phyloP scores from a whole-genome alignment of 53 echinoderm and acorn worm genomes.

The Mesocentrotus franciscanus region DNA sequence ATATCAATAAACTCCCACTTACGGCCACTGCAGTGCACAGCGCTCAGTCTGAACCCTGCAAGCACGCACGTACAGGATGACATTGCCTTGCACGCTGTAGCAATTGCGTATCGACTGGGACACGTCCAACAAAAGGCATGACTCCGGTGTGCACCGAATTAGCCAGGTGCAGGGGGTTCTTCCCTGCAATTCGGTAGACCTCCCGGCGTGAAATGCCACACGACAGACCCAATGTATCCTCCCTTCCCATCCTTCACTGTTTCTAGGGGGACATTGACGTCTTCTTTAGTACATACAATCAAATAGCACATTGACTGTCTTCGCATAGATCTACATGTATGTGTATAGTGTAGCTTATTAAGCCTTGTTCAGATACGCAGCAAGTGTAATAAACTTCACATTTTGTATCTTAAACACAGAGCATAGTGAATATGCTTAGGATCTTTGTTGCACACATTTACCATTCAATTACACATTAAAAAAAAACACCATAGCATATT shows the following conservation, averaged over 20 bases:
- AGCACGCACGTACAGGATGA: neutral
- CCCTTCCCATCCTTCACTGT: neutral
- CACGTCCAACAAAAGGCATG: slow-evolving; percentile 4
- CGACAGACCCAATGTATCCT: neutral
- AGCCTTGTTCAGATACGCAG: too few species aligned
- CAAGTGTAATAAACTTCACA: too few species aligned
- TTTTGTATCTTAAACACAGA: too few species aligned
- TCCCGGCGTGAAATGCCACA: neutral
- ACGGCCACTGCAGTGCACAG: neutral
- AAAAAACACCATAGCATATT: too few species aligned
- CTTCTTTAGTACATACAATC: neutral
- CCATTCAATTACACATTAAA: too few species aligned
- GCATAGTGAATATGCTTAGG: too few species aligned
- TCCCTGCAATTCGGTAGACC: neutral
- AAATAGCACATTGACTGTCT: neutral
- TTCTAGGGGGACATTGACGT: neutral
- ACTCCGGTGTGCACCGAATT: neutral
- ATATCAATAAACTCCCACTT: slow-evolving; percentile 12
- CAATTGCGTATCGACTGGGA: neutral
- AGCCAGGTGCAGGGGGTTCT: slow-evolving; percentile 31
- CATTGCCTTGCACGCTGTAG: neutral
- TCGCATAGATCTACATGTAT: neutral
- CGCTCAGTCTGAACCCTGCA: neutral
- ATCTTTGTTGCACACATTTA: too few species aligned
- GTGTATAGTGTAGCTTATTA: too few species aligned